Evolutionary conservation across 2,113 vertebrate genomes (phyloP).

Genomic region (Orcinus orca): DNA sequence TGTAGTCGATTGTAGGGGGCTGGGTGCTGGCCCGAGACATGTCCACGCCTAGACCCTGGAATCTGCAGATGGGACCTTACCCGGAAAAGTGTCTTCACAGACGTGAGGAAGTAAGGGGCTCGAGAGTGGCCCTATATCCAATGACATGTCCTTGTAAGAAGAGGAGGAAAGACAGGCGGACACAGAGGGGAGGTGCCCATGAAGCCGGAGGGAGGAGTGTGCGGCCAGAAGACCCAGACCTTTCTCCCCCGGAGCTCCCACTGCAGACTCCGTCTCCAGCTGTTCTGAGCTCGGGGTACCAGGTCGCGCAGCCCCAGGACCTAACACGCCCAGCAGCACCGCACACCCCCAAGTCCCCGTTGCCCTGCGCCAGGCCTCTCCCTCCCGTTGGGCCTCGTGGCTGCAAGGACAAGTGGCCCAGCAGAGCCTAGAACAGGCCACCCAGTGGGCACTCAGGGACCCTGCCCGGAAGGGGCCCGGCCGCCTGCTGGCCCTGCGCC

Average conservation of each 20-base stretch:
- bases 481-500: too few species aligned
- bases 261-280: not conserved
- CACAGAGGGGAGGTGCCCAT: not conserved
- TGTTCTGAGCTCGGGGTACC: not conserved
- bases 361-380: not conserved
- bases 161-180: not conserved
- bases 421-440: too few species aligned
- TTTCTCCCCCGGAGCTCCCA: not conserved
- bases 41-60: not conserved
- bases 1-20: rapidly evolving
- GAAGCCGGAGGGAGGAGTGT: too few species aligned
- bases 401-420: too few species aligned
- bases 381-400: too few species aligned
- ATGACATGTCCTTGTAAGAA: not conserved
- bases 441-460: too few species aligned
- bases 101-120: not conserved
- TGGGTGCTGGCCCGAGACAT: not conserved
- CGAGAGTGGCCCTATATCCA: not conserved
- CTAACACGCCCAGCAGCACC: not conserved
- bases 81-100: not conserved
- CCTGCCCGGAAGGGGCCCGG: too few species aligned
- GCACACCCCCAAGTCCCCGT: not conserved
- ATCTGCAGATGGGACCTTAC: not conserved
- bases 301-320: not conserved
- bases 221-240: too few species aligned